Conservation (phyloP, 92 coral and sea anemone species). For the Porites divaricata region DNA sequence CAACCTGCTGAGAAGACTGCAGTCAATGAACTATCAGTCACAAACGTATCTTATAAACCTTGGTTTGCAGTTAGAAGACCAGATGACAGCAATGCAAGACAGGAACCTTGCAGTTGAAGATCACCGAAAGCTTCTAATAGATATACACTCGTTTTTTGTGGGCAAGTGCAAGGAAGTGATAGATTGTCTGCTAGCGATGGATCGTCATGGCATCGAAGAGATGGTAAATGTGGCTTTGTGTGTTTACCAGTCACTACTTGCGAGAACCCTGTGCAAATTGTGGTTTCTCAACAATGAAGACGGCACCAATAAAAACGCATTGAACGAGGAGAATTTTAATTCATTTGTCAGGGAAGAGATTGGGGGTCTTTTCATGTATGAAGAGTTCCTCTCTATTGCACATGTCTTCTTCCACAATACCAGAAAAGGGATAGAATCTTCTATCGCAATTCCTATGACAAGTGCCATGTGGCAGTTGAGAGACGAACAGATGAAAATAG, state of each 20-base stretch:
- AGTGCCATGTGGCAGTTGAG: conserved; percentile 29
- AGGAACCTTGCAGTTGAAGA: conserved; percentile 28
- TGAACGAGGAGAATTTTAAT: conserved; percentile 40
- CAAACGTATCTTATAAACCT: conserved; percentile 33
- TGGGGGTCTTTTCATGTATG: conserved; percentile 11
- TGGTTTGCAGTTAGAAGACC: conserved; percentile 29
- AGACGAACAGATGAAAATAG: conserved; percentile 32
- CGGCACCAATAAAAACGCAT: background rate
- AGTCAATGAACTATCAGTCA: conserved; percentile 39
- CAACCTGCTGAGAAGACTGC: conserved; percentile 38
- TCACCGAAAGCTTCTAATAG: conserved; percentile 2
- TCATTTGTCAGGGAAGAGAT: conserved; percentile 44
- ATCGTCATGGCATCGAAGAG: conserved; percentile 21
- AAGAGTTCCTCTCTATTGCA: conserved; percentile 35
- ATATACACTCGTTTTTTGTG: conserved; percentile 46
- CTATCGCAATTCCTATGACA: conserved; percentile 46
- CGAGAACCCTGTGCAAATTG: conserved; percentile 65
- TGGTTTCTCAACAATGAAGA: conserved; percentile 36
- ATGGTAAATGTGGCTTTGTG: conserved; percentile 33
- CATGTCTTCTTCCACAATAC: conserved; percentile 20
- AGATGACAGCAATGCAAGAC: conserved; percentile 57
- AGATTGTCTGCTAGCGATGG: background rate
- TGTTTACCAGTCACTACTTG: conserved; percentile 70
- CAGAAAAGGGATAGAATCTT: conserved; percentile 28
- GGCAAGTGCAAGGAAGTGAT: conserved; percentile 60